Evolutionary conservation across 2,113 vertebrate genomes (phyloP).

Genomic region (Verasper variegatus): DNA sequence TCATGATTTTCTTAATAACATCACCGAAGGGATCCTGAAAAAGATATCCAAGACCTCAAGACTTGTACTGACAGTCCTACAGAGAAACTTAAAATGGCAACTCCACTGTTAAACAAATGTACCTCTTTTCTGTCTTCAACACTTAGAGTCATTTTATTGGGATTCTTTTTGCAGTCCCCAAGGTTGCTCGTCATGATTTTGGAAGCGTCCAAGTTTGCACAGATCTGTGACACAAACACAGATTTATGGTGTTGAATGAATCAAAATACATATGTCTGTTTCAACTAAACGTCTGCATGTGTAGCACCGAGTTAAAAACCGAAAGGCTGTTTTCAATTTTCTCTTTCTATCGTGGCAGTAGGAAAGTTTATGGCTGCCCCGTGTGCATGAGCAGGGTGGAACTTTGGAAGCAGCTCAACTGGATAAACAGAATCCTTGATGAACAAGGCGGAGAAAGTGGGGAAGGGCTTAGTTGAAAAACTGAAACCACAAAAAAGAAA

Average conservation of each 20-base stretch:
- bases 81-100: background rate
- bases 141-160: conserved; percentile 83
- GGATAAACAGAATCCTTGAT: conserved; percentile 12
- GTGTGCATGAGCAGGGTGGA: conserved; percentile 31
- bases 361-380: conserved; percentile 49
- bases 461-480: conserved; percentile 4
- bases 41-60: background rate
- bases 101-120: background rate
- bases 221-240: conserved; percentile 84
- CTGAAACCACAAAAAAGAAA: background rate
- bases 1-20: conserved; percentile 90
- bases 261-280: background rate
- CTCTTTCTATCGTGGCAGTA: conserved; percentile 2
- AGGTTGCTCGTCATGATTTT: conserved; percentile 88
- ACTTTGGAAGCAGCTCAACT: conserved; percentile 66
- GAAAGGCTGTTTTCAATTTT: conserved; percentile 33
- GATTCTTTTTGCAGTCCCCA: conserved; percentile 83
- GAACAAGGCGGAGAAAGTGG: conserved; percentile 20
- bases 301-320: background rate
- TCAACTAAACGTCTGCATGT: background rate
- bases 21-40: conserved; percentile 93
- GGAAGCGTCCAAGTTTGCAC: conserved; percentile 93
- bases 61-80: background rate
- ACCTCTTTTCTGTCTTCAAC: conserved; percentile 88
- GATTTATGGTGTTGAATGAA: conserved; percentile 1